Percentiles rank a stretch among this genome's conserved stretches.
These are phyloP conservation scores for Norana najaformis DNA, from an alignment of 2,888 invertebrate species.

Conservation along the genomic window DNA sequence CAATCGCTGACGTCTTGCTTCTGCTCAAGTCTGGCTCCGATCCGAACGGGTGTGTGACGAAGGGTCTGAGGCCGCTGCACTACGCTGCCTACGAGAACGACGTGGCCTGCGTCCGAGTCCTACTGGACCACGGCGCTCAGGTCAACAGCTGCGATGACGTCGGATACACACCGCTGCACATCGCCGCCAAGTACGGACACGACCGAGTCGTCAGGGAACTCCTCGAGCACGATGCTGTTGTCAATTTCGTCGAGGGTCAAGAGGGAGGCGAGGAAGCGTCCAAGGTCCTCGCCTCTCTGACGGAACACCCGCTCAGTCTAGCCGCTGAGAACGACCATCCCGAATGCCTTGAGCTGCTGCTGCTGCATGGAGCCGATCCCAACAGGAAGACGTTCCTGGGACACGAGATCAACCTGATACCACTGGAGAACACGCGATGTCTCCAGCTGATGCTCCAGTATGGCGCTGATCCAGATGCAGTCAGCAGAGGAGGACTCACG, in stretches of 20 bases:
- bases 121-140: constrained; percentile 71
- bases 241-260: constrained; percentile 69
- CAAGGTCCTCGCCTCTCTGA: constrained; percentile 34
- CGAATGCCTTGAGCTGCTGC: constrained; percentile 69
- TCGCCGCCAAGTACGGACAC: constrained; percentile 85
- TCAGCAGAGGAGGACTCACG: constrained; percentile 83
- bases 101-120: constrained; percentile 75
- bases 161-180: constrained; percentile 86
- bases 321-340: constrained; percentile 85
- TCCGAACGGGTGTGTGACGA: constrained; percentile 76
- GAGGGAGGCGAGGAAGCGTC: constrained; percentile 40
- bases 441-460: constrained; percentile 74
- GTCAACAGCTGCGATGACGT: constrained; percentile 75
- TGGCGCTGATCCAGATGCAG: constrained; percentile 84
- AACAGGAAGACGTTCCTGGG: constrained; percentile 91
- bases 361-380: constrained; percentile 84
- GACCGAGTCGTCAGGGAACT: constrained; percentile 66
- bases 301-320: constrained; percentile 73
- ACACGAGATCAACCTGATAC: constrained; percentile 84
- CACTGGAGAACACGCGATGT: constrained; percentile 76
- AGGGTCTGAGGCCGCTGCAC: constrained; percentile 84
- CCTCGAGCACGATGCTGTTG: constrained; percentile 77
- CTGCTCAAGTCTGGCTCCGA: constrained; percentile 76
- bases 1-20: constrained; percentile 83
- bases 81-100: constrained; percentile 89